Conservation (phyloP, 2,113 vertebrate genomes). For the Sylvietta virens region DNA sequence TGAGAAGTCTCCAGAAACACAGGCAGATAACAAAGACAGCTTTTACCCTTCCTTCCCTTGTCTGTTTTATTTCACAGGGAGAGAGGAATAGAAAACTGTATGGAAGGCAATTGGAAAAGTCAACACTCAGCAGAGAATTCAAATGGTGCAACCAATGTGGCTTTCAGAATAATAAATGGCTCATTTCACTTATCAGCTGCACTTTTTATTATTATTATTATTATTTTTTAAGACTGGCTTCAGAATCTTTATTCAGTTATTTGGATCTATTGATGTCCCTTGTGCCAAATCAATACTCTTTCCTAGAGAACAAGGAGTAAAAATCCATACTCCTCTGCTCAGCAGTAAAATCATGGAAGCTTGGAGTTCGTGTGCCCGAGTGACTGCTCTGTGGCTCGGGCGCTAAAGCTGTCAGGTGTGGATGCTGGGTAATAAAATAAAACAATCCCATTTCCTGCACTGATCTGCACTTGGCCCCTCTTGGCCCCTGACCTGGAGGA, state of each 20-base stretch:
- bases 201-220: constrained; percentile 9
- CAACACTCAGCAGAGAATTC: neutral
- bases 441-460: neutral
- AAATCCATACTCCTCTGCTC: constrained; percentile 47
- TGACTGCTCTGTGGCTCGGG: neutral
- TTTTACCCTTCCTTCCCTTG: neutral
- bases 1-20: neutral
- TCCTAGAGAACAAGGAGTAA: constrained; percentile 46
- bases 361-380: neutral
- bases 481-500: neutral
- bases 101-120: neutral
- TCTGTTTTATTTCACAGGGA: neutral
- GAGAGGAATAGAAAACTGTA: neutral
- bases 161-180: neutral
- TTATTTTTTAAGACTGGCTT: constrained; percentile 41
- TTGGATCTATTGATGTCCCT: constrained; percentile 30
- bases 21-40: neutral
- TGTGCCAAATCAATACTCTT: constrained; percentile 44
- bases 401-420: neutral
- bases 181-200: constrained; percentile 1
- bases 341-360: neutral
- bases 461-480: neutral
- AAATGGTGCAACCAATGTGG: neutral
- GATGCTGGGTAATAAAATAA: neutral
- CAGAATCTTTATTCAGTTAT: constrained; percentile 37